phyloP scores from a whole-genome alignment of 1,140 invertebrate species.

The Drosophila miranda region DNA sequence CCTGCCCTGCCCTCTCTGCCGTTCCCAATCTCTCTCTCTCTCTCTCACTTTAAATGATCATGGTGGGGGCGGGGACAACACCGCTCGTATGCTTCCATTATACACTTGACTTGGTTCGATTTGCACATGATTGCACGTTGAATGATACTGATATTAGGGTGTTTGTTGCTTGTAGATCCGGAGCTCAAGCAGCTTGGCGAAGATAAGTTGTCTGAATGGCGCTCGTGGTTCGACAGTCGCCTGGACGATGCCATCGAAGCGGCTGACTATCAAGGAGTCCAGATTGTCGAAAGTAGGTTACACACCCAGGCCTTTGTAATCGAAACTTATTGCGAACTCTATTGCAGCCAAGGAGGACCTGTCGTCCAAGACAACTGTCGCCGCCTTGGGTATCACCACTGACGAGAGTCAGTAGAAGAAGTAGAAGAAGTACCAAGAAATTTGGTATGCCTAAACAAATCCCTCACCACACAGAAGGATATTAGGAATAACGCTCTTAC shows the following conservation, averaged over 20 bases:
- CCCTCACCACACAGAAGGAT: background rate
- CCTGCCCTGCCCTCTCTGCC: background rate
- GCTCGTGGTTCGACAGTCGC: constrained; percentile 90
- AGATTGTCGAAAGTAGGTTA: constrained; percentile 80
- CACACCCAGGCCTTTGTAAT: constrained; percentile 42
- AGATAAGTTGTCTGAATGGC: constrained; percentile 88
- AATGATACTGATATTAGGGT: constrained; percentile 41
- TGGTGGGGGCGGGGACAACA: constrained; percentile 14
- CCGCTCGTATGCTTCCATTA: constrained; percentile 19
- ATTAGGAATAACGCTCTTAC: background rate
- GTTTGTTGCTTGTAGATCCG: constrained; percentile 87
- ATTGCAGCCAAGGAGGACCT: constrained; percentile 84
- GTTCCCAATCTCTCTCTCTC: background rate
- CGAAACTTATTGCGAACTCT: constrained; percentile 23
- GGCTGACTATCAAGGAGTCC: constrained; percentile 84
- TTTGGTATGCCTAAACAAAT: constrained; percentile 58
- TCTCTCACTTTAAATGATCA: constrained; percentile 81
- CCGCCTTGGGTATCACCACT: constrained; percentile 82
- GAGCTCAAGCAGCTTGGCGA: constrained; percentile 88
- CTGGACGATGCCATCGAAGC: constrained; percentile 92
- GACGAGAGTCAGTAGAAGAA: constrained; percentile 79
- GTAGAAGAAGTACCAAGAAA: no score
- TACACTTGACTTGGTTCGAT: constrained; percentile 39
- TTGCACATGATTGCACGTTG: constrained; percentile 22
- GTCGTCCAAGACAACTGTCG: constrained; percentile 83